Percentiles rank a stretch among this genome's conserved stretches.
Conservation (phyloP, 2,113 vertebrate genomes). For the Mustela lutreola region DNA sequence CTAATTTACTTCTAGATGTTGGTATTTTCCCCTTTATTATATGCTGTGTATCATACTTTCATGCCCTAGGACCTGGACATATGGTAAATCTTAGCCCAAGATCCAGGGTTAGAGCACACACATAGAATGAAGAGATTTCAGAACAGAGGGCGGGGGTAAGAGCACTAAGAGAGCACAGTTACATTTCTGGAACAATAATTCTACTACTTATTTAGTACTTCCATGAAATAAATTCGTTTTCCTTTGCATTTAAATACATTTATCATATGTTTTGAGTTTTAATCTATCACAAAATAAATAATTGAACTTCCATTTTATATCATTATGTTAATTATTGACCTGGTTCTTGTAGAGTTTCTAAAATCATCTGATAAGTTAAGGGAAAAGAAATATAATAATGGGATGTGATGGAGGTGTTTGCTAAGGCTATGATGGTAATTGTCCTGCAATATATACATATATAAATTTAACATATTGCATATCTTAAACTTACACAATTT, state of each 20-base stretch:
- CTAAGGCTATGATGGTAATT: background rate
- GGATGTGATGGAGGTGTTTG: background rate
- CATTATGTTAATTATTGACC: background rate
- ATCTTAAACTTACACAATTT: background rate
- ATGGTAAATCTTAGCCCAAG: background rate
- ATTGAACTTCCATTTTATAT: background rate
- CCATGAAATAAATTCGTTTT: background rate
- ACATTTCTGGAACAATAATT: background rate
- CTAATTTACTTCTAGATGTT: background rate
- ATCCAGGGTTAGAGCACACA: background rate
- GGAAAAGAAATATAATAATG: background rate
- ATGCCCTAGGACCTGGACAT: background rate
- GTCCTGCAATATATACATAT: background rate
- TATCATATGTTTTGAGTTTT: background rate
- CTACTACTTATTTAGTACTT: background rate
- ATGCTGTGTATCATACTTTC: background rate
- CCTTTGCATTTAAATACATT: background rate
- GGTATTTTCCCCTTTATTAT: background rate
- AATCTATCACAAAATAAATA: background rate
- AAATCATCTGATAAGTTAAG: background rate
- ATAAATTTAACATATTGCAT: background rate
- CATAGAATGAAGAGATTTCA: background rate
- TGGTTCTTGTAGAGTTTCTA: background rate
- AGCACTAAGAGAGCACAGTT: no score
- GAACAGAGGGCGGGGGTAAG: background rate